Evolutionary conservation across 2,797 vertebrate species (phyloP), one percentile per base, ranked within the genome.

Genomic region (Argyrosomus regius): DNA sequence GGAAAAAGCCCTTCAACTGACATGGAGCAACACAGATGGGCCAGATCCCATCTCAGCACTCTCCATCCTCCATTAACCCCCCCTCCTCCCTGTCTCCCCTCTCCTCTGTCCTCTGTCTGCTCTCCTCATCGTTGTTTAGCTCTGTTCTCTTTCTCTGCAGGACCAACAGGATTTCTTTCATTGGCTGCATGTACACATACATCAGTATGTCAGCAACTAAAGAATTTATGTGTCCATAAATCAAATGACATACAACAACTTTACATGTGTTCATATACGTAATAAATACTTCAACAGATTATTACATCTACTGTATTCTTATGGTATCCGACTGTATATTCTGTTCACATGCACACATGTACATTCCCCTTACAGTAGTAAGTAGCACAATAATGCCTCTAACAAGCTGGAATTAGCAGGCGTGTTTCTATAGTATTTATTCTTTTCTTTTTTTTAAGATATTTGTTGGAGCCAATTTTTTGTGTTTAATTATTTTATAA

Each of bases 1-100:
- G 96, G 96, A 90, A 95, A 96, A 93, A 97, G 96, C 86, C 97
- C 97, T 96, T 98, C 96, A 94, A 96, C 94, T 88, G 96, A 97
- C 95, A 97, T 95, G 5, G 94, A 83, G 24, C 45, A 50, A 45
- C 96, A 95, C 95, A 95, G 83, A 80, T 78, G 93, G 95, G 90
- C 95, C 94, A 68, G 95, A 94, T 92, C 96, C 95, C 89, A 95
- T 75, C 95, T 96, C 80, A 95, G 94, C 94, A 52, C 53, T 46
- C 69, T 48, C 93, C 94, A 94, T 94, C 85, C 92, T 94, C 87
- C 95, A 94, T 22, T 17, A 11, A 22, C 50, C 31, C 60, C 58
- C 11, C 43, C 58, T 61, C 61, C 60, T 72, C 48, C n/a, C 39
- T 63, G 90, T 63, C 68, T 45, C 52, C 43, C 74, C 24, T 67